Percentiles rank a stretch among this genome's conserved stretches.
Conservation (phyloP, 2,113 vertebrate genomes). For the Dryoscopus gambensis region DNA sequence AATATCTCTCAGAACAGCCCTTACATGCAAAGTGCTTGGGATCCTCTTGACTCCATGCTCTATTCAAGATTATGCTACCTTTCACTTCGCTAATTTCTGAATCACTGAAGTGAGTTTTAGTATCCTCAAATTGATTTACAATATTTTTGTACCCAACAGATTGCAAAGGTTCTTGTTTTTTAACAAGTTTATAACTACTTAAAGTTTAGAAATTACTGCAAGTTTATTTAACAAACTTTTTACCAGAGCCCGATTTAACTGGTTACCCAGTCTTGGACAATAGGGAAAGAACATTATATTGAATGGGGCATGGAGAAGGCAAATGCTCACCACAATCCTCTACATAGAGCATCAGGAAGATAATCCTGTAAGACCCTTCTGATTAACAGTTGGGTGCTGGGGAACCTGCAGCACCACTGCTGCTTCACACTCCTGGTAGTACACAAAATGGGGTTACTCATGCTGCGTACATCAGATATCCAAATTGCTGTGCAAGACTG, state of each 20-base stretch:
- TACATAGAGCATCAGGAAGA: not conserved
- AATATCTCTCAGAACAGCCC: not conserved
- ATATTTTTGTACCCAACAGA: not conserved
- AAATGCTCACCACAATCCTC: not conserved
- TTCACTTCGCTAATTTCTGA: not conserved
- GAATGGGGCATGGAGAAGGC: not conserved
- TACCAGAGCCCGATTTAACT: not conserved
- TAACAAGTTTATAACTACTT: not conserved
- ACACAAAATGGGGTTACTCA: not conserved
- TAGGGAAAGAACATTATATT: not conserved
- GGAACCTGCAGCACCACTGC: not conserved
- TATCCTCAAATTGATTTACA: not conserved
- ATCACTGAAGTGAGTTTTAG: not conserved
- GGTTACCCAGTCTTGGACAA: not conserved
- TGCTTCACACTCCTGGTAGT: not conserved
- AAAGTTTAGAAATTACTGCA: not conserved
- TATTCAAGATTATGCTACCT: not conserved
- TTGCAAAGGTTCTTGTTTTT: not conserved
- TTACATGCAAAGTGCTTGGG: not conserved
- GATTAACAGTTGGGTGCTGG: not conserved
- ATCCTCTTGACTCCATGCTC: not conserved
- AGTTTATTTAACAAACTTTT: not conserved
- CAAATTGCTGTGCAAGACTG: not conserved
- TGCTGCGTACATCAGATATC: not conserved
- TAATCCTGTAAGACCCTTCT: not conserved